A percentile compares a stretch with the other conserved stretches of the same genome.
Conservation (phyloP, 2,797 vertebrate species). For the Iguana delicatissima region DNA sequence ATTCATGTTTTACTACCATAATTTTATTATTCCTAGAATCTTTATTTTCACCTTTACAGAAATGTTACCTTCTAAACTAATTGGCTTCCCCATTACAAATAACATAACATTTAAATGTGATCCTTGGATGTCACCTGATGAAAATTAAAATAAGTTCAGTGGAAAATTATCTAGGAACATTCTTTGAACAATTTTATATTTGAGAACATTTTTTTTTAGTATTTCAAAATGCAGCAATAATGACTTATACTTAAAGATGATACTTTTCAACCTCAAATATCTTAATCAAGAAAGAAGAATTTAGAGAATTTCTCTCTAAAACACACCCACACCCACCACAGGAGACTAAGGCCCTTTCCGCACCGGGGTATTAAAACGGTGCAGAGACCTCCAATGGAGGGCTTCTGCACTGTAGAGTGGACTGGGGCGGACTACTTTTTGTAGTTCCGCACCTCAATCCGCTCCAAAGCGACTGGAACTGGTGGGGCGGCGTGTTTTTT, state of each 20-base stretch:
- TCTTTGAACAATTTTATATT: background rate
- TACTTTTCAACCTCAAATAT: background rate
- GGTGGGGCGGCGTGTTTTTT: no score
- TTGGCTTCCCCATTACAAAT: slow-evolving; percentile 48
- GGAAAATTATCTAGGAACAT: slow-evolving; percentile 13
- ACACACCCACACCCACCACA: background rate
- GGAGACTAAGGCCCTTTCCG: no score
- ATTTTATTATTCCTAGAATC: slow-evolving; percentile 34
- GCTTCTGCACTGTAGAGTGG: no score
- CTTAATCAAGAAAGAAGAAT: background rate
- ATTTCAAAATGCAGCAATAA: slow-evolving; percentile 12
- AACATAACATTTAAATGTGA: slow-evolving; percentile 40
- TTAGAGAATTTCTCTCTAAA: background rate
- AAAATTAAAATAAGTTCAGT: slow-evolving; percentile 51
- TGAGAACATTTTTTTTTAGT: slow-evolving; percentile 11
- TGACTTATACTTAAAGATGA: background rate
- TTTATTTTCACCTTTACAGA: slow-evolving; percentile 54
- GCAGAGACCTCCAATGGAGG: no score
- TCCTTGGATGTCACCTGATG: background rate
- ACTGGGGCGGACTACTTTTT: no score
- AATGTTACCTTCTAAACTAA: slow-evolving; percentile 46
- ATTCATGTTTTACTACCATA: slow-evolving; percentile 7
- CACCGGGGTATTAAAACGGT: no score
- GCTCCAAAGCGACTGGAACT: no score
- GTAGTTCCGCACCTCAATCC: no score